Evolutionary conservation across 1,140 invertebrate species (phyloP).

Genomic region (Zaprionus ghesquierei): DNA sequence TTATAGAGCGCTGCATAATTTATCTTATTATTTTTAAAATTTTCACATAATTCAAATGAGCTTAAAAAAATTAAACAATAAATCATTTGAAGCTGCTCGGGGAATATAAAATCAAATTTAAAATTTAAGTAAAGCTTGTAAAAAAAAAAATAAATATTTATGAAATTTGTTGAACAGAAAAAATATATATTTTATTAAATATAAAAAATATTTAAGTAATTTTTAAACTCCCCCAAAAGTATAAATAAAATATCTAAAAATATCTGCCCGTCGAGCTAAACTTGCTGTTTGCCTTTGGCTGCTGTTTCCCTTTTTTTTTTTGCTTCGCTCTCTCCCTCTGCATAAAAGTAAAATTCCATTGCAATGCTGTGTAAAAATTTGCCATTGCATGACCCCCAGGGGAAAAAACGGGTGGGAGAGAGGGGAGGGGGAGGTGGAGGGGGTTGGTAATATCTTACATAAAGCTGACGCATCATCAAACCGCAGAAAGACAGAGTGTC

Average conservation of each 20-base stretch:
- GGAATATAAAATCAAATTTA: too few species aligned
- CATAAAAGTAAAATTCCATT: conserved; percentile 59
- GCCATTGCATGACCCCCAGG: conserved; percentile 14
- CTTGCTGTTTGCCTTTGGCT: background rate
- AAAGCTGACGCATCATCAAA: conserved; percentile 74
- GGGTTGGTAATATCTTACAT: conserved; percentile 57
- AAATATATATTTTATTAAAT: too few species aligned
- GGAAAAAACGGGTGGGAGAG: background rate
- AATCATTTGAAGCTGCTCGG: background rate
- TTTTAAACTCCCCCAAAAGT: too few species aligned
- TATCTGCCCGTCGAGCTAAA: conserved; percentile 6
- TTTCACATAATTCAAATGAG: background rate
- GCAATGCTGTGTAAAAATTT: conserved; percentile 61
- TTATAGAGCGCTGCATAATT: background rate
- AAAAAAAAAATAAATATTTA: too few species aligned
- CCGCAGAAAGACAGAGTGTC: conserved; percentile 43
- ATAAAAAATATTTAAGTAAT: too few species aligned
- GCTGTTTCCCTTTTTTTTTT: background rate
- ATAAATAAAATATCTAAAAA: background rate
- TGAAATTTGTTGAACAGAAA: too few species aligned
- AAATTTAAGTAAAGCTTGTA: too few species aligned
- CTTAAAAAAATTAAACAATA: background rate
- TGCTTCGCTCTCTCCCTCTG: conserved; percentile 11
- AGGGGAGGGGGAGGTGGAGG: background rate
- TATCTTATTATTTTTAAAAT: background rate